These are phyloP conservation scores for Chymomyza procnemis DNA, from an alignment of 2,888 invertebrate genomes.

Conservation along the genomic window DNA sequence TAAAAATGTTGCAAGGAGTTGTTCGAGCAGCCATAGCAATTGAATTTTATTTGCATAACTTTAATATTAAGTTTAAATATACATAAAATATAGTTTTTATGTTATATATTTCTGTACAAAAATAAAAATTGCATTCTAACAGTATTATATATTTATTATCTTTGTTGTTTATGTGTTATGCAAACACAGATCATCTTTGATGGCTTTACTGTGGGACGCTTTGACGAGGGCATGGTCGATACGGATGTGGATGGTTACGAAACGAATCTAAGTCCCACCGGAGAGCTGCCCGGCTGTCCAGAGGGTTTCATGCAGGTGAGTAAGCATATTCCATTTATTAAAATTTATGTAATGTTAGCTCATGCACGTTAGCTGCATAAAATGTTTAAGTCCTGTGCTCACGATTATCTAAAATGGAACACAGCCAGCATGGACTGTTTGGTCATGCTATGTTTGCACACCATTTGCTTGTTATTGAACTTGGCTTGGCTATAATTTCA, in stretches of 20 bases:
- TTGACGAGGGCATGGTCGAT: slow-evolving; percentile 82
- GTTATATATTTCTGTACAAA: neutral
- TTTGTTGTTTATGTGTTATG: neutral
- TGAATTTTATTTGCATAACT: slow-evolving; percentile 66
- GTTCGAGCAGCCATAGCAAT: slow-evolving; percentile 36
- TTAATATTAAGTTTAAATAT: slow-evolving; percentile 26
- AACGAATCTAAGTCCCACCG: slow-evolving; percentile 78
- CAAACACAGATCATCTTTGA: slow-evolving; percentile 87
- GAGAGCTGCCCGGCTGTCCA: slow-evolving; percentile 88
- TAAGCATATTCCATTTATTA: slow-evolving; percentile 53
- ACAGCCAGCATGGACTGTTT: neutral
- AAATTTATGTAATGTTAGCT: slow-evolving; percentile 21
- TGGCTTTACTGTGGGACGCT: slow-evolving; percentile 91
- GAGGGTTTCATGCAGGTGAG: slow-evolving; percentile 92
- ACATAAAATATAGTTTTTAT: slow-evolving; percentile 31
- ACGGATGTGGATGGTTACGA: slow-evolving; percentile 78
- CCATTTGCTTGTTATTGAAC: slow-evolving; percentile 52
- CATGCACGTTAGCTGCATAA: neutral
- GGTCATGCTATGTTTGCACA: slow-evolving; percentile 42
- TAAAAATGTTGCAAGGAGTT: slow-evolving; percentile 12
- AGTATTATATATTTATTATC: neutral
- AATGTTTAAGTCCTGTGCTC: neutral
- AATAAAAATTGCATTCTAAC: slow-evolving; percentile 2
- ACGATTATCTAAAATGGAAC: neutral
- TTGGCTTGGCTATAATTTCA: slow-evolving; percentile 55